Percentiles rank a stretch among this genome's conserved stretches.
Evolutionary conservation across 2,888 invertebrate genomes (phyloP).

Genomic region (Epinotia nisella): DNA sequence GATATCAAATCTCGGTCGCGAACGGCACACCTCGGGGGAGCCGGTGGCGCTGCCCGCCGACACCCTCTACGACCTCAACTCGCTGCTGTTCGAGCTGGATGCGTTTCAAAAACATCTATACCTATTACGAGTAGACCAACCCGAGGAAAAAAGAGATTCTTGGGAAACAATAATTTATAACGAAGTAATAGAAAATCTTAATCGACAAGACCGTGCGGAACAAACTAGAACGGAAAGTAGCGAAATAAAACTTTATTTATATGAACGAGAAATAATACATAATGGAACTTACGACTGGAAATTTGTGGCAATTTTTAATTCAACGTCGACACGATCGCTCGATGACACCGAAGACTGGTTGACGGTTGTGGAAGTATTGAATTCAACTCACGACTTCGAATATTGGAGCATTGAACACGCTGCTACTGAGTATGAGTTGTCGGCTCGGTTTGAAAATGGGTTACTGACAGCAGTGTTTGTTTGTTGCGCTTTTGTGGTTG

Average conservation of each 20-base stretch:
- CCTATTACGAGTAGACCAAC: slow-evolving; percentile 21
- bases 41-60: slow-evolving; percentile 38
- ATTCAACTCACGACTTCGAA: slow-evolving; percentile 51
- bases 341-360: slow-evolving; percentile 53
- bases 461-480: slow-evolving; percentile 45
- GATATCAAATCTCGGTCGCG: slow-evolving; percentile 31
- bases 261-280: slow-evolving; percentile 28
- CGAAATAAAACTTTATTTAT: slow-evolving; percentile 28
- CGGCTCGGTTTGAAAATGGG: slow-evolving; percentile 46
- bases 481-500: slow-evolving; percentile 46
- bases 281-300: slow-evolving; percentile 51
- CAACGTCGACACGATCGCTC: slow-evolving; percentile 51
- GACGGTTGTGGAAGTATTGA: slow-evolving; percentile 51
- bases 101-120: slow-evolving; percentile 44
- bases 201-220: slow-evolving; percentile 31
- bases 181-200: slow-evolving; percentile 38
- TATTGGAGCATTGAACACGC: slow-evolving; percentile 43
- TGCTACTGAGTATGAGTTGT: slow-evolving; percentile 37
- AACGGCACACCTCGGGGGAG: slow-evolving; percentile 35
- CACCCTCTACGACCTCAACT: slow-evolving; percentile 44
- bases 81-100: slow-evolving; percentile 46
- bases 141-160: slow-evolving; percentile 15
- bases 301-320: slow-evolving; percentile 52
- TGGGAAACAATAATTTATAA: slow-evolving; percentile 35
- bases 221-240: slow-evolving; percentile 34